A percentile compares a stretch with the other conserved stretches of the same genome.
Evolutionary conservation across 2,888 invertebrate species (phyloP).

Genomic region (Zaprionus bogoriensis): DNA sequence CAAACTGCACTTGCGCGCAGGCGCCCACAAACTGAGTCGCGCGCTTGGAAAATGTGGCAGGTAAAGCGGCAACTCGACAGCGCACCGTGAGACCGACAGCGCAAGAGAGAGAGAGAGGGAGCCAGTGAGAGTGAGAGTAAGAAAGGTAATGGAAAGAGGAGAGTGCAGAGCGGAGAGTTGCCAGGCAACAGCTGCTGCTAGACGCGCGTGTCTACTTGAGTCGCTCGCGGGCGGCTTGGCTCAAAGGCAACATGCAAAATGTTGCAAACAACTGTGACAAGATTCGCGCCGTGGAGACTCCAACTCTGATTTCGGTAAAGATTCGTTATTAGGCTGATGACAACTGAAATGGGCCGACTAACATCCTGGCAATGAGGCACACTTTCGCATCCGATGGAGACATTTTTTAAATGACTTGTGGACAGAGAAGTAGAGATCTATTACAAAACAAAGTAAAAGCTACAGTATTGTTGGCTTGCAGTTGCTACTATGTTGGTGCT

Average conservation of each 20-base stretch:
- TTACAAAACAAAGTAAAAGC: no score
- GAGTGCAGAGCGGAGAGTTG: not conserved
- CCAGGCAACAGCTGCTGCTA: not conserved
- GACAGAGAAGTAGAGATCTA: no score
- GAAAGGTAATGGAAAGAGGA: not conserved
- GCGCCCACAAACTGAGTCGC: slow-evolving; percentile 73
- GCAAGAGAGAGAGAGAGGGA: slow-evolving; percentile 3
- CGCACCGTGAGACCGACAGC: slow-evolving; percentile 33
- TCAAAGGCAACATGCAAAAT: slow-evolving; percentile 72
- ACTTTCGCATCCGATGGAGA: not conserved
- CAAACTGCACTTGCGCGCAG: slow-evolving; percentile 78
- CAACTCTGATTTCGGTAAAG: no score
- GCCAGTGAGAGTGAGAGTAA: not conserved
- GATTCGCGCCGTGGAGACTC: slow-evolving; percentile 6
- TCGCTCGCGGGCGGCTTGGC: slow-evolving; percentile 57
- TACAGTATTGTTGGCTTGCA: no score
- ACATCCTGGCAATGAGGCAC: slow-evolving; percentile 20
- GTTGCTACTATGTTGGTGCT: no score
- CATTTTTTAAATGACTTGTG: no score
- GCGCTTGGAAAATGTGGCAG: slow-evolving; percentile 63
- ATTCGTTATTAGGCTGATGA: not conserved
- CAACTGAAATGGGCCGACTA: slow-evolving; percentile 1
- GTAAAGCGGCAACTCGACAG: slow-evolving; percentile 50
- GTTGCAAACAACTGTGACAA: slow-evolving; percentile 68
- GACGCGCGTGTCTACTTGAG: slow-evolving; percentile 46